Evolutionary conservation across 2,113 vertebrate species (phyloP), one percentile per base, ranked within the genome.

Genomic region (Chamaetylas fuelleborni): DNA sequence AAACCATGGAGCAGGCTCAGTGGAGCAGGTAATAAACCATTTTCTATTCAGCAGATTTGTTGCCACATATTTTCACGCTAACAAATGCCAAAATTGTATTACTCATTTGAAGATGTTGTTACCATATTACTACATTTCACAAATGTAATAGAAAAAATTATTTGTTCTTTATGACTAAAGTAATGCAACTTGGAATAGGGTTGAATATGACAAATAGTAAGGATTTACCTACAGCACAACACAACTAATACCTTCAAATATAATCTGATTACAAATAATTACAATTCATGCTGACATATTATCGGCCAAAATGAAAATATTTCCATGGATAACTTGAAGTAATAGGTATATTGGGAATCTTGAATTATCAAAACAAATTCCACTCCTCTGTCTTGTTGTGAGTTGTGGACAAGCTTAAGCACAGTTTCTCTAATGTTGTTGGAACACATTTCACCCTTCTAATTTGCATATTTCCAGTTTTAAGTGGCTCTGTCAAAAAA

Each of bases 401-500:
- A 19, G 20, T 13, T 61, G 5, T 22, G 31, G 48, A 31, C 18
- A n/a, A 87, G 54, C 53, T 57, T 43, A 87, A 81, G 40, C 29
- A 65, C 17, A 61, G 43, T 78, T 91, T 91, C 22, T 40, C 8
- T 36, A 12, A 57, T 24, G 61, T 42, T 61, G 19, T 29, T 77
- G 18, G 66, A 90, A 86, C 25, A 45, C 8, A 73, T 91, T 76
- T 69, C 36, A 80, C 12, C 58, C 58, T 82, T 64, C 54, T 90
- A 24, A 94, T 86, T 88, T 81, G 25, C 71, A 86, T 65, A 34
- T 6, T 79, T 81, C 20, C 61, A 92, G 25, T 89, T 92, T 93
- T 85, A 91, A 92, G 84, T 66, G 61, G 20, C 19, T 93, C 61
- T 91, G 78, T 91, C 70, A 84, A 69, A 94, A 95, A 42, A 17